Percentiles rank a stretch among this genome's conserved stretches.
Conservation (phyloP, 2,113 vertebrate genomes). For the Thamnophis sirtalis region DNA sequence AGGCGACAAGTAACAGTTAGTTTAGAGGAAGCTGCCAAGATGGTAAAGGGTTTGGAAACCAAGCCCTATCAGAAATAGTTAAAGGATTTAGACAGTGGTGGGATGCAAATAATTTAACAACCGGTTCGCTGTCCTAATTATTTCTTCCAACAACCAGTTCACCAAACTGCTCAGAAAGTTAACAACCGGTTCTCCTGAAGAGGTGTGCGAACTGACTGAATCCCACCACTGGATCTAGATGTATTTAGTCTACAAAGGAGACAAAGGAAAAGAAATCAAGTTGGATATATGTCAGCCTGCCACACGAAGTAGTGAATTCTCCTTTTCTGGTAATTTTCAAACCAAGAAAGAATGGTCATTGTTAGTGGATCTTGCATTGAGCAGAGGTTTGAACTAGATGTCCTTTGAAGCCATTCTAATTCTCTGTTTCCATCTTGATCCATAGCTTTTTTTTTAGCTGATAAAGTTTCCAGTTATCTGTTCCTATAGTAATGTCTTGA, state of each 20-base stretch:
- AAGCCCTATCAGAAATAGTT: not conserved
- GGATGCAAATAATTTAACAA: too few relatives aligned
- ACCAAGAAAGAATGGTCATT: not conserved
- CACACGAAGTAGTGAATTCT: not conserved
- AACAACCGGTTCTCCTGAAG: too few relatives aligned
- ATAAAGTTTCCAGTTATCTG: not conserved
- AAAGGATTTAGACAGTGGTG: not conserved
- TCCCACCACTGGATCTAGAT: not conserved
- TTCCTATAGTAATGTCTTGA: not conserved
- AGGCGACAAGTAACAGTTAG: not conserved
- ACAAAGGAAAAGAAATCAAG: not conserved
- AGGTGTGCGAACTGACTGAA: too few relatives aligned
- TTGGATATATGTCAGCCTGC: not conserved
- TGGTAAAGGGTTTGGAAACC: not conserved
- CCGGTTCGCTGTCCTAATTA: too few relatives aligned
- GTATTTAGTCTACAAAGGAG: not conserved
- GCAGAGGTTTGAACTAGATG: not conserved
- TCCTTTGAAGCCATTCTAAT: not conserved
- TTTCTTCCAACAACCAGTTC: too few relatives aligned
- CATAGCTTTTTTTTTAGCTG: not conserved
- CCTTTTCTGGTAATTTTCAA: not conserved
- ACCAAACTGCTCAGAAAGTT: too few relatives aligned
- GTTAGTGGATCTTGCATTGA: not conserved
- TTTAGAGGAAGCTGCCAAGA: not conserved
- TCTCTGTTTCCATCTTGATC: not conserved